phyloP scores from a whole-genome alignment of 1,140 invertebrate species.

The Drosophila parvula region DNA sequence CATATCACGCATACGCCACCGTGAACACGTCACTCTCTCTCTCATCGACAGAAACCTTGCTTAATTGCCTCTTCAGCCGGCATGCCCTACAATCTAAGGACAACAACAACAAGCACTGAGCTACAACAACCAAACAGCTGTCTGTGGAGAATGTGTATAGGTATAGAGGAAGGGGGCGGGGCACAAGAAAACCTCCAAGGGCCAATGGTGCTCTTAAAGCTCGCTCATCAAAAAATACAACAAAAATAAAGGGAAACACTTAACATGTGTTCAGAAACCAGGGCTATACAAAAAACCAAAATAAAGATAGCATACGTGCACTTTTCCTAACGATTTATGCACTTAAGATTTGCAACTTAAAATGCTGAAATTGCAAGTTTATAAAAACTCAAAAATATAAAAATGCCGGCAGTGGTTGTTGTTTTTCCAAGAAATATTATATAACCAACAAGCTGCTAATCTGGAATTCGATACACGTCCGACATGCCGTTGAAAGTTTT shows the following conservation, averaged over 20 bases:
- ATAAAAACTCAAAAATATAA: too few species aligned
- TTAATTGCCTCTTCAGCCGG: slow-evolving; percentile 53
- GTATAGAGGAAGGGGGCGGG: background rate
- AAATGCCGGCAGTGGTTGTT: background rate
- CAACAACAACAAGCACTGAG: slow-evolving; percentile 34
- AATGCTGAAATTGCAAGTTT: slow-evolving; percentile 1
- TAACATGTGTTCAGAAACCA: slow-evolving; percentile 46
- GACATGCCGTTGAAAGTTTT: background rate
- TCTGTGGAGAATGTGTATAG: slow-evolving; percentile 18
- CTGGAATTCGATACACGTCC: background rate
- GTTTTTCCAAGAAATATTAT: background rate
- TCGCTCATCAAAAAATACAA: slow-evolving; percentile 41
- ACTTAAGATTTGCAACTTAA: background rate
- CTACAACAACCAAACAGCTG: slow-evolving; percentile 65
- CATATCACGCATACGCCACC: slow-evolving; percentile 60
- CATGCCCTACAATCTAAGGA: slow-evolving; percentile 41
- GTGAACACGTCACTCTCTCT: slow-evolving; percentile 36
- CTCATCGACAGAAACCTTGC: slow-evolving; percentile 19
- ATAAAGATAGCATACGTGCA: background rate
- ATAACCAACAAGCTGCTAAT: background rate
- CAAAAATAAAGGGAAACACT: slow-evolving; percentile 3
- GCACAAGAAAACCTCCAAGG: slow-evolving; percentile 17
- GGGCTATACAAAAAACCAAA: slow-evolving; percentile 15
- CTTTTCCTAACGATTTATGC: background rate
- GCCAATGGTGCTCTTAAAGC: slow-evolving; percentile 59